Percentiles rank a stretch among this genome's conserved stretches.
Conservation (phyloP, 2,797 vertebrate genomes). For the Hafferia zeledoni region DNA sequence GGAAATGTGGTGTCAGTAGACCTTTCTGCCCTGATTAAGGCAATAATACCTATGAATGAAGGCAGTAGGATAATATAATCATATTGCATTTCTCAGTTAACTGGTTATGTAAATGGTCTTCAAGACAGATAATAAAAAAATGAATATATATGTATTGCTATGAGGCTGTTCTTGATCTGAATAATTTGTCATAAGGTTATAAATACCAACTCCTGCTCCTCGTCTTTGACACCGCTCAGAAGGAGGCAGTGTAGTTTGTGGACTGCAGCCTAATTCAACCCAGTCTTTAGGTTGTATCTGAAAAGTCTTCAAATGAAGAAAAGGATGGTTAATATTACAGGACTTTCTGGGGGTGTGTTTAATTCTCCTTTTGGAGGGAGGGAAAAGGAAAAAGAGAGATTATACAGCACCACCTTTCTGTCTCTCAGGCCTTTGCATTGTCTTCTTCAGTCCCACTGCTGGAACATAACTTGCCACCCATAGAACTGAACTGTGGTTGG, state of each 20-base stretch:
- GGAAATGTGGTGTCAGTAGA: neutral
- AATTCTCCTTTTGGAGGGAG: neutral
- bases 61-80: neutral
- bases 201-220: neutral
- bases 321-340: neutral
- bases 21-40: neutral
- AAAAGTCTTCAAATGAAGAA: neutral
- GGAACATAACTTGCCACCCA: neutral
- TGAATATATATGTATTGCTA: neutral
- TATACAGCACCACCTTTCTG: neutral
- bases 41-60: constrained; percentile 8
- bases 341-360: neutral
- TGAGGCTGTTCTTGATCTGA: neutral
- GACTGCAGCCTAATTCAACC: neutral
- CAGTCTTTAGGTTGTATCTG: neutral
- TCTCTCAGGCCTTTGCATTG: neutral
- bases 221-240: neutral
- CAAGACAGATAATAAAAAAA: neutral
- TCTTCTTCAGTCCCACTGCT: neutral
- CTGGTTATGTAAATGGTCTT: neutral
- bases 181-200: neutral
- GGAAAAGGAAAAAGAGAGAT: neutral
- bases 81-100: neutral
- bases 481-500: neutral
- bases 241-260: neutral